Base-by-base conservation (phyloP, 2,888 invertebrate species). In the Lagria hirta region DNA sequence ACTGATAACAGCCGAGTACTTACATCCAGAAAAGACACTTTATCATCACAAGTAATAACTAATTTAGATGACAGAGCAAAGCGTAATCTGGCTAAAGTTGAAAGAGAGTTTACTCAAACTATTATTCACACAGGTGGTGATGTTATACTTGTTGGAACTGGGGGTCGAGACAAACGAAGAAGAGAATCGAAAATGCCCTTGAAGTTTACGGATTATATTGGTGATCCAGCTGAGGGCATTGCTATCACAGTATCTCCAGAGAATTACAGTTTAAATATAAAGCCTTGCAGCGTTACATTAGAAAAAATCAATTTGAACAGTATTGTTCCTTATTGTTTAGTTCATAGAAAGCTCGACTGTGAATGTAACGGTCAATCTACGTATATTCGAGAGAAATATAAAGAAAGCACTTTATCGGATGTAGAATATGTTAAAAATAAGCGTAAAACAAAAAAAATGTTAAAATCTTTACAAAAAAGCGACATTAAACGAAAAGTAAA, bases 51-150 rank as follows among this genome's bases (percentile, higher is more conserved):
- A 16, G 62, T 68, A 3, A 64, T 70, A 2, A 64, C 52, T 48
- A 59, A 65, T 33, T 61, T 80, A 34, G 74, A 79, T 49, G 73
- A 73, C 52, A 71, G 75, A 60, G 73, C 74, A 0, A 77, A 76
- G 56, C 70, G 65, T 24, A 76, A 78, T 42, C 69, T 86, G 46
- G 80, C 84, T 0, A 82, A 79, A 64, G 55, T 81, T 58, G 85
- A 86, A 65, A 77, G 81, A 64, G 84, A 84, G 60, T 86, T 86
- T 66, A 83, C 81, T 8, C 83, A 84, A 56, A 86, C 86, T 3
- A 76, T 86, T 13, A 80, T 86, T 37, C 69, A 82, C 23, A 78
- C 81, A 5, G 80, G 79, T 14, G 77, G 83, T 57, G 79, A 81
- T 66, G 81, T 81, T 30, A 76, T 84, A 53, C 66, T 84, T 4